phyloP scores from a whole-genome alignment of 2,888 invertebrate genomes.

The Drosophila borborema region DNA sequence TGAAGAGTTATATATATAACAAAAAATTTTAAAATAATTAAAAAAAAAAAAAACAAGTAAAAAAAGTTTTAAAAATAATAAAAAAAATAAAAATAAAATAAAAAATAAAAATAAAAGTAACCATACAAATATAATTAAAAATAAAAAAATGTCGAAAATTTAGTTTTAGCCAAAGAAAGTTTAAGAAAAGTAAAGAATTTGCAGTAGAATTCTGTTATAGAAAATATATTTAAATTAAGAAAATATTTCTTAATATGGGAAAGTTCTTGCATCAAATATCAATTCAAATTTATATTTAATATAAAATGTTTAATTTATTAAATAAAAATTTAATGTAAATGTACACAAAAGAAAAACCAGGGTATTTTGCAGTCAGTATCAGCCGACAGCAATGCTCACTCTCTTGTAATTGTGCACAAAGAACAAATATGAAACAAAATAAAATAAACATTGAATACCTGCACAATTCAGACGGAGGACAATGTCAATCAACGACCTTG shows the following conservation, averaged over 20 bases:
- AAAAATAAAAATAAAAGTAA: background rate
- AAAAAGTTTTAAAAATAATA: background rate
- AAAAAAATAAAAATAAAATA: no score
- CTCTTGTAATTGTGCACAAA: background rate
- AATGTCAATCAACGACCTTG: slow-evolving; percentile 74
- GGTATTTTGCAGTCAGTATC: background rate
- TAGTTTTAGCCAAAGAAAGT: background rate
- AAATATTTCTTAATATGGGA: no score
- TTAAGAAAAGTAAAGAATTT: background rate
- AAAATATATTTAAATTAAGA: no score
- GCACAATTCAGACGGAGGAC: slow-evolving; percentile 39
- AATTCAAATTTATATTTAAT: no score
- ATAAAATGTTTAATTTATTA: no score
- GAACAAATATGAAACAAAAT: slow-evolving; percentile 30
- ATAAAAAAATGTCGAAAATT: no score
- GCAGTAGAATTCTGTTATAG: no score
- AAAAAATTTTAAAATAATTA: no score
- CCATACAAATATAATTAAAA: no score
- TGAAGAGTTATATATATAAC: background rate
- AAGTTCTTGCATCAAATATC: no score
- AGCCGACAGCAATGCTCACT: background rate
- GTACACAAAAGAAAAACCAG: background rate
- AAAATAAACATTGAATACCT: slow-evolving; percentile 49
- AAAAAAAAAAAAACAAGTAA: no score
- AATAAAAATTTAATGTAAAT: background rate